These are phyloP conservation scores for Phoxinus dragarum DNA, from an alignment of 2,797 vertebrate genomes.

Conservation along the genomic window DNA sequence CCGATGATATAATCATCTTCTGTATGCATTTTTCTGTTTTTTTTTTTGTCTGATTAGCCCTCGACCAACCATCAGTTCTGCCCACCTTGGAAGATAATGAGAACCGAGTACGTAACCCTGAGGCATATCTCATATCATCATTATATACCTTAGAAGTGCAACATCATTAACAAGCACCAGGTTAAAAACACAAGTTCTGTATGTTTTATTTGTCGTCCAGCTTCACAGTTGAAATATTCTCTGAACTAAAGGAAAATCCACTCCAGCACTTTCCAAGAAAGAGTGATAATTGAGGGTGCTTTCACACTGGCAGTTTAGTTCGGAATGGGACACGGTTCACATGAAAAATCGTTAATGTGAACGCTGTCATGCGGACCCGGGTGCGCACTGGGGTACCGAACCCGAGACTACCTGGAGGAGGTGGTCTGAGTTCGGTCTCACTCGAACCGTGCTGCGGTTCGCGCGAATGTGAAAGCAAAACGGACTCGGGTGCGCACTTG, in stretches of 20 bases:
- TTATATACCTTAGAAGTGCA: constrained; percentile 29
- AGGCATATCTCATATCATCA: constrained; percentile 12
- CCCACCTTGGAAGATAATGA: constrained; percentile 13
- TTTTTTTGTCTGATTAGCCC: not conserved
- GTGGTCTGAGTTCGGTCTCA: no score
- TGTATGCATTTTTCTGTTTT: no score
- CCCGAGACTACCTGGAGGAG: no score
- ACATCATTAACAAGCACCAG: constrained; percentile 22
- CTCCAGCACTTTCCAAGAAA: constrained; percentile 19
- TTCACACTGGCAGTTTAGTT: no score
- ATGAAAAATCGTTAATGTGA: no score
- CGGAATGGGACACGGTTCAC: no score
- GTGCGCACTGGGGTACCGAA: no score
- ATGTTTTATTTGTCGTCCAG: constrained; percentile 22
- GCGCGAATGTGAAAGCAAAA: no score
- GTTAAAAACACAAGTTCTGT: constrained; percentile 5
- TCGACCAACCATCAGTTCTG: not conserved
- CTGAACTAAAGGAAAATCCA: constrained; percentile 33
- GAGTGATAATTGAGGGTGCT: constrained; percentile 42
- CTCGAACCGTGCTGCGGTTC: no score
- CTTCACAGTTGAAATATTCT: constrained; percentile 18
- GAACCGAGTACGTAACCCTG: constrained; percentile 4
- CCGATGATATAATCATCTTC: not conserved
- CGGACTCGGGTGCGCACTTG: no score
- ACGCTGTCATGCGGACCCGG: no score